phyloP scores from a whole-genome alignment of 2,797 vertebrate species.

The Bradypodion ventrale region DNA sequence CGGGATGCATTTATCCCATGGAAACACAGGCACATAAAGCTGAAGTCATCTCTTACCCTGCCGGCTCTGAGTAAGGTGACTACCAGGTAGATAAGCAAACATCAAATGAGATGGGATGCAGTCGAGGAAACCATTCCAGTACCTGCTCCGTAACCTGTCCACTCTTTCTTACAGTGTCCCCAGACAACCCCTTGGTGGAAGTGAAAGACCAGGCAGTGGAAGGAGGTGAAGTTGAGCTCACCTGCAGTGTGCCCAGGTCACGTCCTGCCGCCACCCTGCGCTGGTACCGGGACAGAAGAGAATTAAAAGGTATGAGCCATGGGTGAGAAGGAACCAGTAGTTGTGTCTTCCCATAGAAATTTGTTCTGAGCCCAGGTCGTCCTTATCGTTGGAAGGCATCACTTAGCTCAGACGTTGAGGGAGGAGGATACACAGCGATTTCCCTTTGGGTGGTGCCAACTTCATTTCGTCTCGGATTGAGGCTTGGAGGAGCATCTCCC shows the following conservation, averaged over 20 bases:
- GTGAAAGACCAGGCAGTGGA: slow-evolving; percentile 88
- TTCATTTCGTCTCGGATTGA: not conserved
- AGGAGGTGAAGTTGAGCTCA: slow-evolving; percentile 87
- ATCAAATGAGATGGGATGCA: too few relatives aligned
- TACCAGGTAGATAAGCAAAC: too few relatives aligned
- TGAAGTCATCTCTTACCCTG: not conserved
- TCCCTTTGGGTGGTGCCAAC: not conserved
- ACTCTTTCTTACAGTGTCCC: slow-evolving; percentile 79
- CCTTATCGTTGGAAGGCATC: not conserved
- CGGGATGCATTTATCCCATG: not conserved
- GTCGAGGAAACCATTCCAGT: too few relatives aligned
- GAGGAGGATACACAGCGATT: not conserved
- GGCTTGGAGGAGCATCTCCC: too few relatives aligned
- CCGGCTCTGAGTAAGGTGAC: too few relatives aligned
- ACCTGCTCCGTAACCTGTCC: not conserved
- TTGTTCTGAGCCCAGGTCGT: too few relatives aligned
- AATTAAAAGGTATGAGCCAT: slow-evolving; percentile 80
- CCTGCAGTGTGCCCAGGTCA: slow-evolving; percentile 84
- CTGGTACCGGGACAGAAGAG: slow-evolving; percentile 86
- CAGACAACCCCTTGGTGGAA: slow-evolving; percentile 85
- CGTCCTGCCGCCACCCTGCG: slow-evolving; percentile 85
- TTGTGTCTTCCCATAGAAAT: not conserved
- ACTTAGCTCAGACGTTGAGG: not conserved
- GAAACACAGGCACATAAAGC: not conserved
- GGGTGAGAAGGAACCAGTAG: not conserved